A percentile compares a stretch with the other conserved stretches of the same genome.
These are phyloP conservation scores for Tenualosa ilisha DNA, from an alignment of 2,797 vertebrate genomes.

Conservation along the genomic window DNA sequence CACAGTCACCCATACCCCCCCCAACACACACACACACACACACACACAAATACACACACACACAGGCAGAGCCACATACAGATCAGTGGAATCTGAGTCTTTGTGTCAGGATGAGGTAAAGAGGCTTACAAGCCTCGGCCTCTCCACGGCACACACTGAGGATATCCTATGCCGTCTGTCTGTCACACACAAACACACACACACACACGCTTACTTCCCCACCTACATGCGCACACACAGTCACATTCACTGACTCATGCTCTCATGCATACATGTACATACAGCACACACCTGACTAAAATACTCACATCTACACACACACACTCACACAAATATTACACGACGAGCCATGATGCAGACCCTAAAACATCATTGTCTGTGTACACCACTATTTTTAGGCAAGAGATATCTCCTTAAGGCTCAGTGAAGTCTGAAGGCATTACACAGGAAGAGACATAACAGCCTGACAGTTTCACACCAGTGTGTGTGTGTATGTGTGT, in stretches of 20 bases:
- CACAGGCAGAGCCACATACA: slow-evolving; percentile 35
- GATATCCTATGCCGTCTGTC: slow-evolving; percentile 34
- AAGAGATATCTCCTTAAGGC: background rate
- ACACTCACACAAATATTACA: slow-evolving; percentile 1
- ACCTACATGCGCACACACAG: background rate
- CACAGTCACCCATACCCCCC: background rate
- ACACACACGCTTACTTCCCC: background rate
- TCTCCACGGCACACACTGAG: slow-evolving; percentile 50
- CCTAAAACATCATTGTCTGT: slow-evolving; percentile 22
- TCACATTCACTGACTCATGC: slow-evolving; percentile 13
- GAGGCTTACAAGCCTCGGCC: slow-evolving; percentile 78
- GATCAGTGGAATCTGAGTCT: slow-evolving; percentile 68
- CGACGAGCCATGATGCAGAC: background rate
- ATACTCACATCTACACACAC: background rate
- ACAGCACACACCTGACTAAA: no score
- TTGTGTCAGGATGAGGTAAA: slow-evolving; percentile 75
- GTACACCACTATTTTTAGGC: slow-evolving; percentile 52
- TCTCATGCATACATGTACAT: background rate
- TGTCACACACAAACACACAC: slow-evolving; percentile 32
- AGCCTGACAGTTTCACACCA: slow-evolving; percentile 26
- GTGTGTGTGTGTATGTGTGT: background rate
- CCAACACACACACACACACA: background rate
- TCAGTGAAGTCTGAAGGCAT: slow-evolving; percentile 5
- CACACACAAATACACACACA: background rate
- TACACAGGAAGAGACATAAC: slow-evolving; percentile 47